Percentiles rank a stretch among this genome's conserved stretches.
phyloP scores from a whole-genome alignment of 2,113 vertebrate genomes.

The Dermatemys mawii region DNA sequence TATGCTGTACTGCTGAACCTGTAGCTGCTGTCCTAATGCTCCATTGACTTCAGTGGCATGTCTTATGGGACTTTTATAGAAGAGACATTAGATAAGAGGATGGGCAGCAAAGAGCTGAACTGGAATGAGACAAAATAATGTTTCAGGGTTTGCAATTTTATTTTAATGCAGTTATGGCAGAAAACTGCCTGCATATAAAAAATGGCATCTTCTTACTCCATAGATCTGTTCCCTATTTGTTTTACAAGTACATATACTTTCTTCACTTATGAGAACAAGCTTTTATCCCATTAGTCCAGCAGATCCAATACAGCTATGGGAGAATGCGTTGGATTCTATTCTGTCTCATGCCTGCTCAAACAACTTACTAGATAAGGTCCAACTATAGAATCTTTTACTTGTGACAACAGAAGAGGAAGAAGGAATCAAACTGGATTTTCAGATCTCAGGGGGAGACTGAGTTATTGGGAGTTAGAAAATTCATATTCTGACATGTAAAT shows the following conservation, averaged over 20 bases:
- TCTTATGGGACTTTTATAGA: background rate
- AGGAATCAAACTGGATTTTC: background rate
- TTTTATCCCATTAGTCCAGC: background rate
- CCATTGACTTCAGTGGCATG: background rate
- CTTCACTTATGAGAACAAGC: background rate
- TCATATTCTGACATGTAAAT: background rate
- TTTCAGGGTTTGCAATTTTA: background rate
- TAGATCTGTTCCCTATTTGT: fast-evolving
- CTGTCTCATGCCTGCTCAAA: background rate
- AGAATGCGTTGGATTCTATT: background rate
- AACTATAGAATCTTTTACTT: background rate
- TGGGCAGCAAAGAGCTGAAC: fast-evolving
- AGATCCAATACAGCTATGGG: background rate
- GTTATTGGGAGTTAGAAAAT: background rate
- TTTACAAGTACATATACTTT: background rate
- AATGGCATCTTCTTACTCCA: background rate
- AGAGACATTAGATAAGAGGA: background rate
- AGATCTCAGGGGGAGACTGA: background rate
- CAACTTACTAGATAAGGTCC: background rate
- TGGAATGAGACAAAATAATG: background rate
- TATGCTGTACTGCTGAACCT: background rate
- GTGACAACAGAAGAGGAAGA: background rate
- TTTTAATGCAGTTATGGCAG: background rate
- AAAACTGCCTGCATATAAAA: background rate
- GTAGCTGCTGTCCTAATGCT: background rate